These are phyloP conservation scores for Acrocyrtus sp. DNA, from an alignment of 2,888 invertebrate genomes.

Conservation along the genomic window DNA sequence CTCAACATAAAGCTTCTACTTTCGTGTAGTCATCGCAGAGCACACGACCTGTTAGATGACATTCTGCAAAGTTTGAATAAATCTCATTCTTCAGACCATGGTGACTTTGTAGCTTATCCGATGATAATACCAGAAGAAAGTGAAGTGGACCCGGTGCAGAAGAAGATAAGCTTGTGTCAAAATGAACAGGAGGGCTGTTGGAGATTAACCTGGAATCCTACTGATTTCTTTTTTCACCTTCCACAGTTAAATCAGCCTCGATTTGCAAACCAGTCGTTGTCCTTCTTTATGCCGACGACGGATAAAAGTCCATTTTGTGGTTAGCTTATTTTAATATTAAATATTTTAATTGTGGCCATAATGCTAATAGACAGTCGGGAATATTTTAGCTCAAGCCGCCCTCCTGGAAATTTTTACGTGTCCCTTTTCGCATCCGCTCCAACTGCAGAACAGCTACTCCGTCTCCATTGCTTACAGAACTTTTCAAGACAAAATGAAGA, in stretches of 20 bases:
- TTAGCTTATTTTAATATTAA: no score
- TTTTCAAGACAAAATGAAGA: conserved; percentile 5
- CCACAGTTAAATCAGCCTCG: no score
- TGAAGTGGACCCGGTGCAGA: no score
- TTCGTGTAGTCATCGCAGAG: conserved; percentile 50
- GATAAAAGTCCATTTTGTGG: conserved; percentile 34
- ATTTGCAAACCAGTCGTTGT: neutral
- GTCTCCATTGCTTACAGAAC: neutral
- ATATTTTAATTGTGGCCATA: no score
- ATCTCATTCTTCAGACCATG: neutral
- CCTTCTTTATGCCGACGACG: conserved; percentile 26
- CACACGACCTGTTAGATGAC: conserved; percentile 44
- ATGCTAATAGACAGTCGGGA: no score
- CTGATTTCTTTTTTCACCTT: conserved; percentile 9
- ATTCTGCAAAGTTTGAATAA: conserved; percentile 27
- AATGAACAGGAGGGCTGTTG: conserved; percentile 13
- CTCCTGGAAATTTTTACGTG: conserved; percentile 8
- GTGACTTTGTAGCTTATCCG: neutral
- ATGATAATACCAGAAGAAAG: no score
- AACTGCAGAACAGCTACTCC: no score
- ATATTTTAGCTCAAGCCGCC: conserved; percentile 16
- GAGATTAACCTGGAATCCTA: neutral
- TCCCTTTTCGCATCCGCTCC: neutral
- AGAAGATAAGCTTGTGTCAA: conserved; percentile 7
- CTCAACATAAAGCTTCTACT: conserved; percentile 32